Evolutionary conservation across 2,113 vertebrate genomes (phyloP).

Genomic region (Corydoras maculifer): DNA sequence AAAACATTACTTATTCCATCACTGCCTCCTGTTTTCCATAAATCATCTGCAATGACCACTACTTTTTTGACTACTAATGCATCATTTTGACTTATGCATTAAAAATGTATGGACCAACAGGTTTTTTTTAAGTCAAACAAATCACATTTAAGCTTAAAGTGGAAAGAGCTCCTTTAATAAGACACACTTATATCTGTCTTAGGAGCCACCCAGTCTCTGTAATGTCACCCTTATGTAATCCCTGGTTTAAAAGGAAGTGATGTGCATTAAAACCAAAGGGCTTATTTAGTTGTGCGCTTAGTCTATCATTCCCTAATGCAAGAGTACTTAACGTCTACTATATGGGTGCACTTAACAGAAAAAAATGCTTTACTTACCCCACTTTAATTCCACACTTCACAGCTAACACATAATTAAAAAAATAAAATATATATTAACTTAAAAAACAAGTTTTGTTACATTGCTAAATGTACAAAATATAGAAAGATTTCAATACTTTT

Average conservation of each 20-base stretch:
- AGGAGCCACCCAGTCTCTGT: too few species aligned
- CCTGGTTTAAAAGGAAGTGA: slow-evolving; percentile 8
- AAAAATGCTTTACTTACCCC: slow-evolving; percentile 11
- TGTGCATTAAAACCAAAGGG: slow-evolving; percentile 12
- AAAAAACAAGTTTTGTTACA: too few species aligned
- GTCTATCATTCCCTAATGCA: slow-evolving; percentile 12
- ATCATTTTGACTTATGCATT: neutral
- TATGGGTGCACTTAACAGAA: slow-evolving; percentile 25
- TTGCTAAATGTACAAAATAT: too few species aligned
- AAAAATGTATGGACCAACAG: neutral
- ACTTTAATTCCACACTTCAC: neutral
- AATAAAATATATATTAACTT: too few species aligned
- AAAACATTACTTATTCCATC: too few species aligned
- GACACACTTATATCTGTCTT: neutral
- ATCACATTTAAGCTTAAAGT: neutral
- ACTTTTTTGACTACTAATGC: too few species aligned
- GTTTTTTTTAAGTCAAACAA: neutral
- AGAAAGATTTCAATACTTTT: too few species aligned
- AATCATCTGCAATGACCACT: too few species aligned
- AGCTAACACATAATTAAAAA: too few species aligned
- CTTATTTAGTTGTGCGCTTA: neutral
- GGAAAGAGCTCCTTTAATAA: neutral
- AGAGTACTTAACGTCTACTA: slow-evolving; percentile 13
- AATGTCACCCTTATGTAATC: slow-evolving; percentile 15
- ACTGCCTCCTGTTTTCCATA: too few species aligned